These are phyloP conservation scores for Mystacides longicornis DNA, from an alignment of 2,888 invertebrate genomes.

Conservation along the genomic window DNA sequence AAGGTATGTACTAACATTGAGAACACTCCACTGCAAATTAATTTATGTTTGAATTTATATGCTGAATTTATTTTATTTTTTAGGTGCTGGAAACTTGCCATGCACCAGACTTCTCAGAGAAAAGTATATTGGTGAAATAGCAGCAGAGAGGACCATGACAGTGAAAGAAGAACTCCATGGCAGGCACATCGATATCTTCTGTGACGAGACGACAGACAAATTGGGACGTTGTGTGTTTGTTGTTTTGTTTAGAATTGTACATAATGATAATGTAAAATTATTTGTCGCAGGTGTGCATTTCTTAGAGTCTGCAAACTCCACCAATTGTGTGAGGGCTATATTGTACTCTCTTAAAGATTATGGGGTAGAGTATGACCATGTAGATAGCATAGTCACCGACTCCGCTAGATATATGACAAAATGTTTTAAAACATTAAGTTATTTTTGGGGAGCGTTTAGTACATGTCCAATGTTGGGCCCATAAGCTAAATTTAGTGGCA, in stretches of 20 bases:
- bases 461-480: constrained; percentile 6
- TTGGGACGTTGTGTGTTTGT: not conserved
- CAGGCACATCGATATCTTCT: not conserved
- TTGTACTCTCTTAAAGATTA: constrained; percentile 1
- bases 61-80: not conserved
- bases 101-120: not conserved
- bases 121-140: not conserved
- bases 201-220: not conserved
- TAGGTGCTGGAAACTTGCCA: constrained; percentile 1
- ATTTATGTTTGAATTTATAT: not conserved
- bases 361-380: not conserved
- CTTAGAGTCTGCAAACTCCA: constrained; percentile 4
- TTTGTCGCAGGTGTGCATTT: constrained; percentile 6
- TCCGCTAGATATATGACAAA: constrained; percentile 4
- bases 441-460: constrained; percentile 5
- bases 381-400: constrained; percentile 7
- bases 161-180: not conserved
- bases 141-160: not conserved
- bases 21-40: not conserved
- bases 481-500: constrained; percentile 6
- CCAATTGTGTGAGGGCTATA: constrained; percentile 8
- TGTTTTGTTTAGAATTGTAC: not conserved
- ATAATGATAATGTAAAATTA: not conserved
- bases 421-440: constrained; percentile 6
- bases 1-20: not conserved